These are phyloP conservation scores for Miichthys miiuy DNA, from an alignment of 2,797 vertebrate species.

Conservation along the genomic window DNA sequence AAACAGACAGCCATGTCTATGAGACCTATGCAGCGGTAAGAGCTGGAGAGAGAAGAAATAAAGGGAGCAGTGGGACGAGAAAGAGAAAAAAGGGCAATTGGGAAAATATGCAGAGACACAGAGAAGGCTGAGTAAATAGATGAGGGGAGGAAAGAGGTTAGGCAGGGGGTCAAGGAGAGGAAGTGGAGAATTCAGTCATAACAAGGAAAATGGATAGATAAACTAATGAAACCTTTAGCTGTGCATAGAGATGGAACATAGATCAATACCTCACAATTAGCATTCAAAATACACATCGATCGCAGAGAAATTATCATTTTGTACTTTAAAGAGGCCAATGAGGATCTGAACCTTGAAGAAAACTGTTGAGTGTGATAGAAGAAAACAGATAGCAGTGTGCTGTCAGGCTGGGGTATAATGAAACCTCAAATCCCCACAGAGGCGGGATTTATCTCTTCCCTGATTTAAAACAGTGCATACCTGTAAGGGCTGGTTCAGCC, in stretches of 20 bases:
- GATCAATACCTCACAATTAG: slow-evolving; percentile 81
- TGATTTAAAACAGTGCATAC: slow-evolving; percentile 35
- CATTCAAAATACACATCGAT: slow-evolving; percentile 80
- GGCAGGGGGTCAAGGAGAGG: slow-evolving; percentile 58
- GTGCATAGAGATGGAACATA: slow-evolving; percentile 65
- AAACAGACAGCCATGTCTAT: slow-evolving; percentile 79
- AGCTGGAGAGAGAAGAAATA: slow-evolving; percentile 6
- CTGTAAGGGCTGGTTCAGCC: slow-evolving; percentile 15
- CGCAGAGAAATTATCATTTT: slow-evolving; percentile 73
- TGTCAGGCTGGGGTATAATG: slow-evolving; percentile 46
- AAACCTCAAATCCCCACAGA: slow-evolving; percentile 44
- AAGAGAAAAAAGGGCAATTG: slow-evolving; percentile 30
- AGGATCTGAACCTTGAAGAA: slow-evolving; percentile 73
- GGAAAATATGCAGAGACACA: slow-evolving; percentile 51
- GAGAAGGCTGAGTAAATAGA: slow-evolving; percentile 63
- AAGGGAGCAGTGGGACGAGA: neutral
- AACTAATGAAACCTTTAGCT: slow-evolving; percentile 77
- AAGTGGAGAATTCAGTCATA: slow-evolving; percentile 71
- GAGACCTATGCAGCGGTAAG: slow-evolving; percentile 71
- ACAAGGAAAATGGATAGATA: slow-evolving; percentile 71
- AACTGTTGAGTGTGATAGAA: slow-evolving; percentile 64
- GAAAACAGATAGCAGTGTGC: slow-evolving; percentile 51
- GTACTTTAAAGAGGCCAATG: slow-evolving; percentile 73
- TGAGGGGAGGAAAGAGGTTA: slow-evolving; percentile 52
- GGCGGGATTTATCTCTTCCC: slow-evolving; percentile 26